These are phyloP conservation scores for Mormyrus iriodes DNA, from an alignment of 2,113 vertebrate genomes.

Conservation along the genomic window DNA sequence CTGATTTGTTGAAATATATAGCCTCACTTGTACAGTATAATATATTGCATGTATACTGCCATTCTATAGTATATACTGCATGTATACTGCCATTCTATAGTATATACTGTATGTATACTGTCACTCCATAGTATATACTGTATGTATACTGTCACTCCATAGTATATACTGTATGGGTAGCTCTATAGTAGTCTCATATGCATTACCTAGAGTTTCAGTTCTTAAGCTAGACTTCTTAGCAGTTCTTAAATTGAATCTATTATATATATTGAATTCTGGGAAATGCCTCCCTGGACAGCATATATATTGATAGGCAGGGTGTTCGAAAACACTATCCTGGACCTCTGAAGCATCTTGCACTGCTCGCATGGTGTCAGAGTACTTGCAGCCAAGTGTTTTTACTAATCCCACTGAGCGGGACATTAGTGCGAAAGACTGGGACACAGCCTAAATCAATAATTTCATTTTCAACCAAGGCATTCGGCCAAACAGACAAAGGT, in stretches of 20 bases:
- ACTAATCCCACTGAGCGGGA: not conserved
- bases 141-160: too few relatives aligned
- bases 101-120: too few relatives aligned
- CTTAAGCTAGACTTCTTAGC: not conserved
- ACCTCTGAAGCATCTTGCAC: not conserved
- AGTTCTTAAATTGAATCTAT: not conserved
- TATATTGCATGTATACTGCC: too few relatives aligned
- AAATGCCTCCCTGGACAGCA: not conserved
- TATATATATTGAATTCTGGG: not conserved
- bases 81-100: too few relatives aligned
- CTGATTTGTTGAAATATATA: not conserved
- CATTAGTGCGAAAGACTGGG: not conserved
- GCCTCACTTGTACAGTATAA: not conserved
- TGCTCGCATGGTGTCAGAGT: not conserved
- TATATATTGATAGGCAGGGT: not conserved
- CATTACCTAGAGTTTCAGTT: not conserved
- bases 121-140: too few relatives aligned
- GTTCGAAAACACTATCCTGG: not conserved
- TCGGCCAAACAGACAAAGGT: not conserved
- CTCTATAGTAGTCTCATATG: not conserved
- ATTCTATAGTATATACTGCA: too few relatives aligned
- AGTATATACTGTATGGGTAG: not conserved
- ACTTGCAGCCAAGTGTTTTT: not conserved
- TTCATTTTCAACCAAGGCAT: not conserved
- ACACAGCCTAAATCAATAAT: constrained; percentile 2